These are phyloP conservation scores for Chironomus tentans DNA, from an alignment of 2,888 invertebrate species.

Conservation along the genomic window DNA sequence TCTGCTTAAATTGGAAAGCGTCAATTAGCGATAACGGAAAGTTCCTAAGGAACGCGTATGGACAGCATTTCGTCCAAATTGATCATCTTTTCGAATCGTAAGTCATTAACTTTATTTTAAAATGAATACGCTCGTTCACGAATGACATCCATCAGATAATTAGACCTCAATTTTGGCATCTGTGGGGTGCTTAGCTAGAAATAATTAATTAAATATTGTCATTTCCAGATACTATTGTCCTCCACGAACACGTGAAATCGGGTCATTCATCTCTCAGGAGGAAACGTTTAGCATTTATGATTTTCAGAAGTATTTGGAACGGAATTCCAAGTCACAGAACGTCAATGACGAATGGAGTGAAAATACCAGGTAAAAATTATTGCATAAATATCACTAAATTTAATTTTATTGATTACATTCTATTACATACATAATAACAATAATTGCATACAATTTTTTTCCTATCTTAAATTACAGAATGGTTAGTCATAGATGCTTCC, in stretches of 20 bases:
- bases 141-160: no score
- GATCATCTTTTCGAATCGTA: slow-evolving; percentile 37
- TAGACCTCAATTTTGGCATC: no score
- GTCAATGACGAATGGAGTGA: slow-evolving; percentile 3
- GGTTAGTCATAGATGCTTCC: slow-evolving; percentile 1
- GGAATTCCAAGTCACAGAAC: not conserved
- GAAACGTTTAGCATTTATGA: slow-evolving; percentile 30
- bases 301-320: slow-evolving; percentile 14
- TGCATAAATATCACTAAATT: not conserved
- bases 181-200: no score
- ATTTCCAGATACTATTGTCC: slow-evolving; percentile 29
- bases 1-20: slow-evolving; percentile 38
- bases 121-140: no score
- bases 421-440: no score
- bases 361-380: not conserved
- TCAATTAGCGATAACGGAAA: slow-evolving; percentile 34
- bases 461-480: not conserved
- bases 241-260: slow-evolving; percentile 34
- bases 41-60: slow-evolving; percentile 33
- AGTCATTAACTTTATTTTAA: not conserved
- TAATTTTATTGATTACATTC: not conserved
- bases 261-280: slow-evolving; percentile 28
- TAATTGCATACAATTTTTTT: not conserved
- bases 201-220: not conserved
- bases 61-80: slow-evolving; percentile 40